phyloP scores from a whole-genome alignment of 2,113 vertebrate species.

The Anarrhichthys ocellatus region DNA sequence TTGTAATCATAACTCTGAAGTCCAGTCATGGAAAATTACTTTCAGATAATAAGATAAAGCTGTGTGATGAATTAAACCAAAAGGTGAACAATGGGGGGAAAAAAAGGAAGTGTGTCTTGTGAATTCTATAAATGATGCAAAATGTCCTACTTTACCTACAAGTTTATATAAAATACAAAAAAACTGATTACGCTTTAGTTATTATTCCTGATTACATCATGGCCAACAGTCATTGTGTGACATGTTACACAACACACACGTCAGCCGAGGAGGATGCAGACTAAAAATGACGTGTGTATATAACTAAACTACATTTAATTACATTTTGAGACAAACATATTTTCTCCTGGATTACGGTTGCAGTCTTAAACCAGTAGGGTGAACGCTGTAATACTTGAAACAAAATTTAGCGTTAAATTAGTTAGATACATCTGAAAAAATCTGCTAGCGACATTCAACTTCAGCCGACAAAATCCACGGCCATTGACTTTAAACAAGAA shows the following conservation, averaged over 20 bases:
- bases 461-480: neutral
- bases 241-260: neutral
- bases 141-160: slow-evolving; percentile 8
- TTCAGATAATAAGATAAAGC: slow-evolving; percentile 38
- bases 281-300: neutral
- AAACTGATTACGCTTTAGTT: neutral
- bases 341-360: too few relatives aligned
- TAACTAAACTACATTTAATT: too few relatives aligned
- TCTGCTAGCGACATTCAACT: neutral
- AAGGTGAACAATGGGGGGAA: neutral
- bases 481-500: too few relatives aligned
- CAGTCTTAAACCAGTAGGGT: too few relatives aligned
- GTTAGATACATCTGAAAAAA: neutral
- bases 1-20: slow-evolving; percentile 33
- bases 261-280: neutral
- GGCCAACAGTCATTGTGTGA: neutral
- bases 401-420: neutral
- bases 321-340: too few relatives aligned
- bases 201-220: slow-evolving; percentile 24
- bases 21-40: slow-evolving; percentile 36
- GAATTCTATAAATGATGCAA: slow-evolving; percentile 4
- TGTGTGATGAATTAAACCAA: slow-evolving; percentile 22
- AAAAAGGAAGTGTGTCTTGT: neutral
- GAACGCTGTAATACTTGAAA: neutral
- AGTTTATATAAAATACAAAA: neutral